These are phyloP conservation scores for Leucoraja erinaceus DNA, from an alignment of 2,113 vertebrate species.

Conservation along the genomic window DNA sequence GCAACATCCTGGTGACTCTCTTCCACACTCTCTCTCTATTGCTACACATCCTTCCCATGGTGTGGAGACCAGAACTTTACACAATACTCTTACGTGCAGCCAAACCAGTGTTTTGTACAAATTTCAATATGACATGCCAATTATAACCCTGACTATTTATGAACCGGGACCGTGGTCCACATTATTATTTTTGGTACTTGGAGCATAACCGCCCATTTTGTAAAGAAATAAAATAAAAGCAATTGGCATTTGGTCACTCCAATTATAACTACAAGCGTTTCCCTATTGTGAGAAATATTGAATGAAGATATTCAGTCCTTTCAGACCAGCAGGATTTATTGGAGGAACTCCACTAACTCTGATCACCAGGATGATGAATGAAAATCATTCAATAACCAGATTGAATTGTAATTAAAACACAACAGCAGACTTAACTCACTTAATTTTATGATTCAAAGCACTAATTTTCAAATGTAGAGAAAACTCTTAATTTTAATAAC, in stretches of 20 bases:
- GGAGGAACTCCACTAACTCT: background rate
- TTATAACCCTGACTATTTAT: background rate
- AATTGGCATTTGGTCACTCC: background rate
- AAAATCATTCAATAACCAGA: background rate
- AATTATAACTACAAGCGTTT: background rate
- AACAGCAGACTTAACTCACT: background rate
- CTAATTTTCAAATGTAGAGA: background rate
- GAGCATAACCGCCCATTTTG: background rate
- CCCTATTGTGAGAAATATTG: background rate
- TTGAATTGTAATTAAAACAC: background rate
- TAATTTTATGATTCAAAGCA: background rate
- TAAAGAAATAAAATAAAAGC: background rate
- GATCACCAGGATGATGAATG: background rate
- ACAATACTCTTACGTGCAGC: no score
- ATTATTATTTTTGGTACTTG: background rate
- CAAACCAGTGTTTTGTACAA: no score
- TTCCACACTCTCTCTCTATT: no score
- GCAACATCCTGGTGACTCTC: no score
- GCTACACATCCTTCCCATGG: no score
- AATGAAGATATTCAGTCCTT: background rate
- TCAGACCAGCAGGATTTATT: background rate
- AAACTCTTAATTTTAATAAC: background rate
- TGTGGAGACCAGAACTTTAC: no score
- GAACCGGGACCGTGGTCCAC: background rate
- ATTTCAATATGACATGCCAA: no score